Base-by-base conservation (phyloP, 1,140 invertebrate genomes). In the Forficula auricularia region DNA sequence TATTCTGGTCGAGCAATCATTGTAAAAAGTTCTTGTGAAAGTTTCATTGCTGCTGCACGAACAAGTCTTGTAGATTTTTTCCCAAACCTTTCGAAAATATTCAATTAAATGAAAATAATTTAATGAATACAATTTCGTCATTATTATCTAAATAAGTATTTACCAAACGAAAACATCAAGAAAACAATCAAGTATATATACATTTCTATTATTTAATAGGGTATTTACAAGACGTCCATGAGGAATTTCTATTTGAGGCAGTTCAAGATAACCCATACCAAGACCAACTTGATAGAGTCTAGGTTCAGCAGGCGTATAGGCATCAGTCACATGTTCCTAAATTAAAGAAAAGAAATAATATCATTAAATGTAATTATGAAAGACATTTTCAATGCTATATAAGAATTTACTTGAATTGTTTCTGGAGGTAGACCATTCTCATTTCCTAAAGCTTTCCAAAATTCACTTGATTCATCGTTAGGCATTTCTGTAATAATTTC, bases 151-250 rank as follows among this genome's bases (percentile, higher is more conserved):
- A 15, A 3, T 12, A 27, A 27, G 22, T 48, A 64, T 66, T 65
- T 65, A 86, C 91, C 95, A 99, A 9, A 98, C 88, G 66, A 95
- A 99, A n/a, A 98, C 75, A 62, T 98, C 96, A 22, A 82, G 68
- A 54, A 80, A 82, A 56, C 89, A 95, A 60, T 99, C 96, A 16
- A 99, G 68, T 58, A 99, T 89, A 60, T 97, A 99, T 2, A 99
- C 95, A 65, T 90, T 87, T 56, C 89, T 82, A 42, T 87, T 91
- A 45, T 84, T 79, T 13, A 98, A 67, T 49, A 92, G 63, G 2
- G 73, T 69, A 50, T 82, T 72, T 42, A 73, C 64, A 15, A 84
- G 60, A 58, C 80, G 80, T 46, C 77, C 77, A 45, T 82, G 73
- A 9, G 82, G 77, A 42, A 85, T 67, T 62, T 89, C 82, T 7